Base-by-base conservation (phyloP, 2,113 vertebrate species). In the Urocitellus parryii region DNA sequence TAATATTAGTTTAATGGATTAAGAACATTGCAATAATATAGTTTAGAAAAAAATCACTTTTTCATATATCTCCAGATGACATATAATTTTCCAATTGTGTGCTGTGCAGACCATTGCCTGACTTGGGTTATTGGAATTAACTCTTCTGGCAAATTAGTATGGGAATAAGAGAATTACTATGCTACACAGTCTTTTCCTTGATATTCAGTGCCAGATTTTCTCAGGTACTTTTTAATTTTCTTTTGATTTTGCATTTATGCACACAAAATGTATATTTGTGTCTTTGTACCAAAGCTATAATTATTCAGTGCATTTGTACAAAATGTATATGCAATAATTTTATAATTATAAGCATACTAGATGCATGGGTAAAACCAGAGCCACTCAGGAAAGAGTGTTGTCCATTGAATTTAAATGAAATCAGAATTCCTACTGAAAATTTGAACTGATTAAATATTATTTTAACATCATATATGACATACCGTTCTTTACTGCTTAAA, bases 91-190 rank as follows among this genome's bases (percentile, higher is more conserved):
- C 20, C 89, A 76, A 0, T 27, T 93, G 22, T 81, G 65, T 91
- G 8, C 68, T 96, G 53, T 32, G 32, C 65, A 29, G 94, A 96
- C 96, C 58, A 82, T 61, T 96, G 93, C 74, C 68, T 94, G 63
- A 34, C 90, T 39, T 95, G 96, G 51, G n/a, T 96, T 97, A 95
- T 79, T 29, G 63, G 79, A 97, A 97, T 97, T 96, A 97, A 86
- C 96, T 97, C 70, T 89, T 97, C 45, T 86, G 76, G 84, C 92
- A 94, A 96, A 97, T 90, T 97, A 96, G 37, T 68, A 76, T 85
- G 77, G 95, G 96, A 97, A 83, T 92, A 89, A 96, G 97, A 97
- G 94, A 96, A 91, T 53, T 65, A 39, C 96, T 88, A 17, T 51
- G 37, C 32, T 92, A 70, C 22, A 39, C 0, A 80, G 37, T 91